Conservation (phyloP, 2,113 vertebrate species). For the Rhabdomys dilectus region DNA sequence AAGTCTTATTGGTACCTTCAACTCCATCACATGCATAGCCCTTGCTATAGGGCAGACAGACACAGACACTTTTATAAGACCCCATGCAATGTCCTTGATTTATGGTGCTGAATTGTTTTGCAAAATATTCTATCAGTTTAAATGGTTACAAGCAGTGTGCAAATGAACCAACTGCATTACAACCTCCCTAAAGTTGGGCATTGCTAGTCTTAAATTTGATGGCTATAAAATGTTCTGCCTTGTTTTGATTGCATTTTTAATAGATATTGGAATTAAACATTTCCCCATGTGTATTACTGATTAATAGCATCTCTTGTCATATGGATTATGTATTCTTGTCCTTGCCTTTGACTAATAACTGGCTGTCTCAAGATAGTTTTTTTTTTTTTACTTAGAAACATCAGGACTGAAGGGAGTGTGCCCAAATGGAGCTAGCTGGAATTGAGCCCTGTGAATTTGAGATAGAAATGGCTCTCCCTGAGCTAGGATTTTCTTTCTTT, state of each 20-base stretch:
- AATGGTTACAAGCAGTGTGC: constrained; percentile 30
- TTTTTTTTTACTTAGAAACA: neutral
- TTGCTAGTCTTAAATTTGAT: constrained; percentile 29
- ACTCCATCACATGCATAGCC: neutral
- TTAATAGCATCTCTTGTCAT: constrained; percentile 10
- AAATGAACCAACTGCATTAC: neutral
- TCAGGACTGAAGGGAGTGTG: neutral
- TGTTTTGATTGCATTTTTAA: constrained; percentile 59
- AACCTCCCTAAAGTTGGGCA: neutral
- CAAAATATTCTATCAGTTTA: constrained; percentile 42
- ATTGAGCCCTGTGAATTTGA: neutral
- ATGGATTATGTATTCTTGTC: neutral
- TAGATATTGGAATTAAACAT: constrained; percentile 19
- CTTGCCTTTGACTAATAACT: constrained; percentile 23
- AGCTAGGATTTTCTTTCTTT: neutral
- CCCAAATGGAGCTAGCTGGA: neutral
- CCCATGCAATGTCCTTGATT: neutral
- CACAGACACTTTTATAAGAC: neutral
- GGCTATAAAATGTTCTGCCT: constrained; percentile 16
- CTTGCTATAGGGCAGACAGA: too few relatives aligned
- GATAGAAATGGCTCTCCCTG: neutral
- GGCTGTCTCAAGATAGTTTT: neutral
- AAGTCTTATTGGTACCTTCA: neutral
- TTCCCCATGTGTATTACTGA: constrained; percentile 14
- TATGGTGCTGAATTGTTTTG: neutral